A percentile compares a stretch with the other conserved stretches of the same genome.
Evolutionary conservation across 1,140 invertebrate species (phyloP).

Genomic region (Ips nitidus): DNA sequence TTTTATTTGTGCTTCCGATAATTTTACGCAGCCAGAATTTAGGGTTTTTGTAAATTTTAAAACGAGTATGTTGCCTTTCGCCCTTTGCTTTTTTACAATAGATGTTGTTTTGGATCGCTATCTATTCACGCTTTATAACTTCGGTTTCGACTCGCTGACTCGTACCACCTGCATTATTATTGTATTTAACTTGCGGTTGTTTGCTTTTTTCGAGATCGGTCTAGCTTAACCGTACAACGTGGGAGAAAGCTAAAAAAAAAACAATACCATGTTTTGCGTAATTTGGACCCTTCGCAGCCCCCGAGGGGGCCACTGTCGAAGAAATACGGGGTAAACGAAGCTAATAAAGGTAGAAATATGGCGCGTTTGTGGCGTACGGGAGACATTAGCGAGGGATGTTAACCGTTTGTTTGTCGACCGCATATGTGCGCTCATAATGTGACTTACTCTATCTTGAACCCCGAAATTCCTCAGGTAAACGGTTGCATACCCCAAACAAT

Average conservation of each 20-base stretch:
- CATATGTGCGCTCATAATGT: too few species aligned
- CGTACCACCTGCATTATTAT: background rate
- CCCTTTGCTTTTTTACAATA: too few species aligned
- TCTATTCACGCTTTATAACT: constrained; percentile 2
- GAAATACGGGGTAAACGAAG: background rate
- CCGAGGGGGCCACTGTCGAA: background rate
- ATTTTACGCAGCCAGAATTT: too few species aligned
- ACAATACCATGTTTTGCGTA: too few species aligned
- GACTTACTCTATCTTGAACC: too few species aligned
- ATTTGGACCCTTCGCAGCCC: background rate
- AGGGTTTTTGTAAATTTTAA: too few species aligned
- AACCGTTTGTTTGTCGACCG: background rate
- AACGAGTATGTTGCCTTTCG: too few species aligned
- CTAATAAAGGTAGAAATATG: constrained; percentile 1
- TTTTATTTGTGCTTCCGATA: too few species aligned
- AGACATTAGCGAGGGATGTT: background rate
- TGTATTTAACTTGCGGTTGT: constrained; percentile 5
- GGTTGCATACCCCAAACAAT: too few species aligned
- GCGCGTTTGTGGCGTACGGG: background rate
- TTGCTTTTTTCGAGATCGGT: background rate
- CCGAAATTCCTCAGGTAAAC: too few species aligned
- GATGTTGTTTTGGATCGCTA: too few species aligned
- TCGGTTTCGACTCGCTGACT: constrained; percentile 1
- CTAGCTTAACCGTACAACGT: background rate
- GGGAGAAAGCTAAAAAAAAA: background rate